These are phyloP conservation scores for Lophius piscatorius DNA, from an alignment of 2,113 vertebrate genomes.

Conservation along the genomic window DNA sequence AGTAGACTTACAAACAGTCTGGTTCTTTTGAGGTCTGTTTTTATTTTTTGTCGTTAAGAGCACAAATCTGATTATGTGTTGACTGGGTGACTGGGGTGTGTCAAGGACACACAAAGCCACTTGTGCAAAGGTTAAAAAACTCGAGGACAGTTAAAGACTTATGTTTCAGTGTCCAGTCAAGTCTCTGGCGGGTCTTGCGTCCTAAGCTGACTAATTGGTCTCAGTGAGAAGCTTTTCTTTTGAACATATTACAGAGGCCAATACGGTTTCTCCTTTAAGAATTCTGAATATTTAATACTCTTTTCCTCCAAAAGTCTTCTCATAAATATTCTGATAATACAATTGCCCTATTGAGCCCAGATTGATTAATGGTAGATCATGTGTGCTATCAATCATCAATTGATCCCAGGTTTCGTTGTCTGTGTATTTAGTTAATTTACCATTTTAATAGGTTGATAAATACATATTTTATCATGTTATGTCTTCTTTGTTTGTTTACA, in stretches of 20 bases:
- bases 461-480: neutral
- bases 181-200: slow-evolving; percentile 5
- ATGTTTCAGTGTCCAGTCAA: slow-evolving; percentile 20
- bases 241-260: slow-evolving; percentile 39
- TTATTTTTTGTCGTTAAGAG: no score
- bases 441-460: neutral
- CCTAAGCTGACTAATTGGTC: slow-evolving; percentile 72
- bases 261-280: no score
- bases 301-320: no score
- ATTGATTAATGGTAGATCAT: no score
- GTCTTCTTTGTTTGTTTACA: slow-evolving; percentile 53
- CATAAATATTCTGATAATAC: no score
- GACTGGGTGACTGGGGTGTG: slow-evolving; percentile 19
- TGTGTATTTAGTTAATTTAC: no score
- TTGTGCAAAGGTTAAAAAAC: slow-evolving; percentile 46
- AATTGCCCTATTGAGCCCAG: no score
- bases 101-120: slow-evolving; percentile 27
- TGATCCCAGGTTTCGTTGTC: no score
- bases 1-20: no score
- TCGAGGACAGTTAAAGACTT: slow-evolving; percentile 30
- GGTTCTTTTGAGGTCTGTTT: no score
- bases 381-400: no score
- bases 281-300: no score
- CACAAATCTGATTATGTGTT: slow-evolving; percentile 39
- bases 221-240: slow-evolving; percentile 65